These are phyloP conservation scores for Amphipoea lucens DNA, from an alignment of 2,888 invertebrate genomes.

Conservation along the genomic window DNA sequence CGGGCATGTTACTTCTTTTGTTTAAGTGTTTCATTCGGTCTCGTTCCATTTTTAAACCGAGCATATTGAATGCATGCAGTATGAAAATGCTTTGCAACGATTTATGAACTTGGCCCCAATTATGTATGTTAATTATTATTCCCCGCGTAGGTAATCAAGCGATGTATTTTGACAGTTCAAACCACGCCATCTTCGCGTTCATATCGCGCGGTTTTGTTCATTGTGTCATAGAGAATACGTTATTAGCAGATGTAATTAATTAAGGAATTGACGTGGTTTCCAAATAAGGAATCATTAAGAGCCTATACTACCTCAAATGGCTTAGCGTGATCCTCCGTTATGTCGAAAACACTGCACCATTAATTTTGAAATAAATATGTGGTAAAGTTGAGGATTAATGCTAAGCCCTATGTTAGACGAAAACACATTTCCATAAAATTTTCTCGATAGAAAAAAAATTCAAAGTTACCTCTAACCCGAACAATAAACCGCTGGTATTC, in stretches of 20 bases:
- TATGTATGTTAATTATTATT: not conserved
- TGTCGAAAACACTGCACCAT: too few relatives aligned
- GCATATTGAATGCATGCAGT: not conserved
- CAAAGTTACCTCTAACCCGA: too few relatives aligned
- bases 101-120: not conserved
- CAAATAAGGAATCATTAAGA: not conserved
- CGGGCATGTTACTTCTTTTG: conserved; percentile 25
- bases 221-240: not conserved
- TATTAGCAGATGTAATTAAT: not conserved
- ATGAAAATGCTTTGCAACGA: conserved; percentile 13
- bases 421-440: too few relatives aligned
- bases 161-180: not conserved
- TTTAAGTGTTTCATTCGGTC: conserved; percentile 37
- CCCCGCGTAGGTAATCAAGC: not conserved
- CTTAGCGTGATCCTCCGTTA: too few relatives aligned
- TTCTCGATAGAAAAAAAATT: too few relatives aligned
- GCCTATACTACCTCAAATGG: too few relatives aligned
- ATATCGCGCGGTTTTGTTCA: not conserved
- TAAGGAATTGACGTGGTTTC: not conserved
- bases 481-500: too few relatives aligned
- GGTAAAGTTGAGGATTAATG: too few relatives aligned
- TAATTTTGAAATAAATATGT: too few relatives aligned
- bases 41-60: conserved; percentile 43
- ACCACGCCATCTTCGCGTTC: not conserved
- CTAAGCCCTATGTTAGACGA: too few relatives aligned